Percentiles rank a stretch among this genome's conserved stretches.
phyloP scores from a whole-genome alignment of 2,113 vertebrate genomes.

The Lethenteron reissneri region DNA sequence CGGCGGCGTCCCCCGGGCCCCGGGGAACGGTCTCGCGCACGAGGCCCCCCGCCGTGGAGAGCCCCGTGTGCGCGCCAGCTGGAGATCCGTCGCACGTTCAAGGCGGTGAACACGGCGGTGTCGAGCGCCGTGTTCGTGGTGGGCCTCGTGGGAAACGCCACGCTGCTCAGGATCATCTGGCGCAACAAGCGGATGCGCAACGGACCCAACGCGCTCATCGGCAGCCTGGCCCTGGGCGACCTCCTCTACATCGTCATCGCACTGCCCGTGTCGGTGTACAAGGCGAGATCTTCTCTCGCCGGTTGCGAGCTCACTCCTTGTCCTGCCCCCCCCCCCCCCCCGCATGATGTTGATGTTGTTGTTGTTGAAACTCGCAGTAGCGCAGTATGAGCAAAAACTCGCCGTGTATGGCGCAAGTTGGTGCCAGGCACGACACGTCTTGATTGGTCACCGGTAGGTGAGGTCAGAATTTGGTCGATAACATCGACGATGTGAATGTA shows the following conservation, averaged over 20 bases:
- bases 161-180: slow-evolving; percentile 90
- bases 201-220: slow-evolving; percentile 82
- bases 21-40: too few species aligned
- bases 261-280: slow-evolving; percentile 71
- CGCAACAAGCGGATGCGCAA: slow-evolving; percentile 98
- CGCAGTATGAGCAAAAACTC: too few species aligned
- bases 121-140: slow-evolving; percentile 70
- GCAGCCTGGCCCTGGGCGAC: slow-evolving; percentile 82
- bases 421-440: too few species aligned
- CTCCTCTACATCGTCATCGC: slow-evolving; percentile 79
- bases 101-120: slow-evolving; percentile 72
- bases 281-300: slow-evolving; percentile 22
- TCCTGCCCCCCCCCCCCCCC: too few species aligned
- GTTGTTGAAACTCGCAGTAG: too few species aligned
- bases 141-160: slow-evolving; percentile 76
- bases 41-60: slow-evolving; percentile 14
- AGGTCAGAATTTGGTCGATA: too few species aligned
- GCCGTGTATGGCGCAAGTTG: too few species aligned
- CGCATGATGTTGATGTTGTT: too few species aligned
- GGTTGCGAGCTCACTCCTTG: too few species aligned
- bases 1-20: too few species aligned
- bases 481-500: too few species aligned
- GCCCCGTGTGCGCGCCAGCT: slow-evolving; percentile 25
- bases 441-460: too few species aligned
- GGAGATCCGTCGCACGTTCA: slow-evolving; percentile 40